Conservation (phyloP, 30 jellyfish, hydroid and myxozoan species). For the Aurelia sp. region DNA sequence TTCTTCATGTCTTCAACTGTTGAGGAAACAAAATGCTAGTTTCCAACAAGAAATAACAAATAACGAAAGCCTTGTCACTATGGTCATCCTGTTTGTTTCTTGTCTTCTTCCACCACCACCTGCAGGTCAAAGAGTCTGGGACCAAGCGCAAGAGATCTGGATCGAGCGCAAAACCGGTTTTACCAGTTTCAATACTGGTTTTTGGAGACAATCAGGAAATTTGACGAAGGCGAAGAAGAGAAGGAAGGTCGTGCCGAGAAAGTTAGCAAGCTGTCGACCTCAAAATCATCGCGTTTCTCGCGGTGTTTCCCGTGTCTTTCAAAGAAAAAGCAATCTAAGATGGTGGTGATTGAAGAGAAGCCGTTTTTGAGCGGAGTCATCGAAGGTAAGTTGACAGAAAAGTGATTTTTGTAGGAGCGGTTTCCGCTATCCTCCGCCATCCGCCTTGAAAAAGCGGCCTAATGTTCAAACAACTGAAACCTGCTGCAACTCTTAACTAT, state of each 20-base stretch:
- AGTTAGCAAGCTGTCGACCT: constrained; percentile 53
- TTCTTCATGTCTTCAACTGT: too few relatives aligned
- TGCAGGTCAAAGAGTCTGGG: too few relatives aligned
- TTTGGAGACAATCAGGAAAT: neutral
- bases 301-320: constrained; percentile 79
- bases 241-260: neutral
- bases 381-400: constrained; percentile 73
- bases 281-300: constrained; percentile 11
- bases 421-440: neutral
- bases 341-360: constrained; percentile 94
- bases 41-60: too few relatives aligned
- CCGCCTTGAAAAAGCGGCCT: constrained; percentile 34
- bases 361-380: constrained; percentile 94
- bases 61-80: too few relatives aligned
- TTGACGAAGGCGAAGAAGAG: neutral
- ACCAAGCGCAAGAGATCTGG: constrained; percentile 36
- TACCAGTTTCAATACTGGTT: constrained; percentile 12
- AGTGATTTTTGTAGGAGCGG: neutral
- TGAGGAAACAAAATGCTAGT: too few relatives aligned
- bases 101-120: too few relatives aligned
- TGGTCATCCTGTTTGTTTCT: too few relatives aligned
- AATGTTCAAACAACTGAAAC: neutral
- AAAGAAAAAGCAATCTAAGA: neutral
- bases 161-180: constrained; percentile 68
- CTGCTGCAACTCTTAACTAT: neutral